phyloP scores from a whole-genome alignment of 2,113 vertebrate genomes.

The Psittacus erithacus region DNA sequence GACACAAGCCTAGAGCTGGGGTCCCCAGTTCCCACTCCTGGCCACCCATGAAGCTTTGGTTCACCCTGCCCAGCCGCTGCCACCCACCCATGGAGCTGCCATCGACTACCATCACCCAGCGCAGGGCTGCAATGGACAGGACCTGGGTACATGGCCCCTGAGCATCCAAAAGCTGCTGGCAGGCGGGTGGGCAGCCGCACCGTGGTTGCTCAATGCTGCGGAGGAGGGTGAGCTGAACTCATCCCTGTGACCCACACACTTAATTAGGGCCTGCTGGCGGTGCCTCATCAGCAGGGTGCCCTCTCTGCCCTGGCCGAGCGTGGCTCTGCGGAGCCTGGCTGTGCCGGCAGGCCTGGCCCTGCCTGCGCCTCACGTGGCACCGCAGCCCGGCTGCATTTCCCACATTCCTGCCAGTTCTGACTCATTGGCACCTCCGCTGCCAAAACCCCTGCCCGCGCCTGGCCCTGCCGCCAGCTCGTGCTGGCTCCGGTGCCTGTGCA shows the following conservation, averaged over 20 bases:
- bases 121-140: accelerated
- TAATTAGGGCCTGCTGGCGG: neutral
- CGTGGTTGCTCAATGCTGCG: neutral
- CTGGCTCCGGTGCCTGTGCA: accelerated
- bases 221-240: neutral
- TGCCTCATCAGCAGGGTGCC: constrained; percentile 31
- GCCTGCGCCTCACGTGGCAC: constrained; percentile 29
- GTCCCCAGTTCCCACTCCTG: neutral
- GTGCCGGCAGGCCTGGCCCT: constrained; percentile 27
- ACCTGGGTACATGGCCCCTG: neutral
- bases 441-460: neutral
- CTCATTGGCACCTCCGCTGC: neutral
- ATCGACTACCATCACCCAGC: neutral
- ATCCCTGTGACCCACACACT: neutral
- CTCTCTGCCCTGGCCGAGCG: neutral
- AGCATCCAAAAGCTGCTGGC: neutral
- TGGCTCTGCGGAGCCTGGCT: neutral
- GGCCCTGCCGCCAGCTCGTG: neutral
- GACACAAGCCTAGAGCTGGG: neutral
- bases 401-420: constrained; percentile 46
- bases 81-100: accelerated
- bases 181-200: neutral
- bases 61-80: neutral
- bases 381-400: constrained; percentile 14
- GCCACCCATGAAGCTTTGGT: neutral